These are phyloP conservation scores for Cerastis leucographa DNA, from an alignment of 2,888 invertebrate genomes.

Conservation along the genomic window DNA sequence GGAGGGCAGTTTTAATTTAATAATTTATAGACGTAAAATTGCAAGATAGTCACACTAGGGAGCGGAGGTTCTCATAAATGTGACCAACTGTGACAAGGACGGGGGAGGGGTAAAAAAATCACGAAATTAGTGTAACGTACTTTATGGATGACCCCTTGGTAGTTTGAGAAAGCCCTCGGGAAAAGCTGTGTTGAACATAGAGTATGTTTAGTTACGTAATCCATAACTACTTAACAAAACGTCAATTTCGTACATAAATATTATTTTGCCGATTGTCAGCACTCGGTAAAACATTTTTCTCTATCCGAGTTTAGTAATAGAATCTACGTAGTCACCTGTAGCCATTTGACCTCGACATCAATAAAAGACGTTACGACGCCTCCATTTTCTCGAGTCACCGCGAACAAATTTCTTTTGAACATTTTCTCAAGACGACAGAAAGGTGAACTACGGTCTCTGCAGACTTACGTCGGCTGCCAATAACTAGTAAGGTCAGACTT, in stretches of 20 bases:
- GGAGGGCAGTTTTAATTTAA: too few relatives aligned
- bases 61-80: too few relatives aligned
- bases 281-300: background rate
- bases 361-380: slow-evolving; percentile 15
- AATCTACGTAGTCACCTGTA: background rate
- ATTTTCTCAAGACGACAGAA: slow-evolving; percentile 31
- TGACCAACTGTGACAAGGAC: too few relatives aligned
- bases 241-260: background rate
- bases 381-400: slow-evolving; percentile 33
- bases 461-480: background rate
- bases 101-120: too few relatives aligned
- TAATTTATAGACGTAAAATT: too few relatives aligned
- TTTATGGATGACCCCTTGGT: too few relatives aligned
- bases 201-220: background rate
- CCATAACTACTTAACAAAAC: background rate
- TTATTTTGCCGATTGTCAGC: background rate
- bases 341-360: slow-evolving; percentile 8
- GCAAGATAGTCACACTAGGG: too few relatives aligned
- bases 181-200: background rate
- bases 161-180: background rate
- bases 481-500: background rate
- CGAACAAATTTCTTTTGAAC: slow-evolving; percentile 39
- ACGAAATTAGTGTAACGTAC: too few relatives aligned
- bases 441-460: slow-evolving; percentile 28
- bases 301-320: background rate